A percentile compares a stretch with the other conserved stretches of the same genome.
These are phyloP conservation scores for Cyanoramphus novaezelandiae DNA, from an alignment of 2,113 vertebrate species.

Conservation along the genomic window DNA sequence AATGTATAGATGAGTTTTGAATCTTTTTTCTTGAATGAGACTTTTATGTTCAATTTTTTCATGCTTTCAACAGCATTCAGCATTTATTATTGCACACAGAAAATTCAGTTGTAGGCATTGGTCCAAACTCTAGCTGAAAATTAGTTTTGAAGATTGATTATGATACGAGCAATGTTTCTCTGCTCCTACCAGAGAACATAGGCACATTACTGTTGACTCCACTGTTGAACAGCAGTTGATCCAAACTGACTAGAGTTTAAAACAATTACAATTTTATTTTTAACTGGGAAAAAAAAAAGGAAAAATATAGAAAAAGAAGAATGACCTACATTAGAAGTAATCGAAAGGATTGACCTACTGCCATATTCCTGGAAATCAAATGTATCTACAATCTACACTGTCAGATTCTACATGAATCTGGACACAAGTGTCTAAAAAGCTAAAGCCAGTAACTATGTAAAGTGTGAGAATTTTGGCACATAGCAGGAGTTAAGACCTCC, in stretches of 20 bases:
- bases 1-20: not conserved
- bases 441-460: not conserved
- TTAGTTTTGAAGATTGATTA: not conserved
- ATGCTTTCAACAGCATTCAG: not conserved
- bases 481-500: not conserved
- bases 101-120: not conserved
- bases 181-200: not conserved
- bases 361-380: not conserved
- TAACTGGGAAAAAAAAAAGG: not conserved
- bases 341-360: not conserved
- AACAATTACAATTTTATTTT: not conserved
- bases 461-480: not conserved
- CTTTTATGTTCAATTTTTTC: not conserved
- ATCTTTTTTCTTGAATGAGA: not conserved
- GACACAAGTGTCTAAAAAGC: not conserved
- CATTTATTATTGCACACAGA: not conserved
- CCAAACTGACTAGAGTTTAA: not conserved
- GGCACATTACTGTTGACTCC: not conserved
- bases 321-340: rapidly evolving
- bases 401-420: not conserved
- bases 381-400: not conserved
- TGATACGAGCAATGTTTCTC: not conserved
- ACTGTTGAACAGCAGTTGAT: not conserved
- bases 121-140: not conserved
- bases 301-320: not conserved